Evolutionary conservation across 2,888 invertebrate species (phyloP), one percentile per base, ranked within the genome.

Genomic region (Ctenicera cuprea): DNA sequence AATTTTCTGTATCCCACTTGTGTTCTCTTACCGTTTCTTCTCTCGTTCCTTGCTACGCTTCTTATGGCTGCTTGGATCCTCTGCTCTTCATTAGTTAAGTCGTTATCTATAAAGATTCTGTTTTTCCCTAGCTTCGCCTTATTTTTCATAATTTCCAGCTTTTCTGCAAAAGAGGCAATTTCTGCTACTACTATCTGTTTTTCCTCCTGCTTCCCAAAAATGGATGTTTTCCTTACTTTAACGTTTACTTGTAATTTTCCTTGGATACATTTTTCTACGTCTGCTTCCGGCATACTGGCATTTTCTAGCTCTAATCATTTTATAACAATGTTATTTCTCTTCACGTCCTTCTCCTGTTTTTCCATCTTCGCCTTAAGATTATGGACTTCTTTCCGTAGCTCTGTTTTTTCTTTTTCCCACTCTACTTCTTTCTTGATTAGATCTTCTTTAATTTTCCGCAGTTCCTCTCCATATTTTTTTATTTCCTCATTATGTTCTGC

Each of bases 401-500:
- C 48, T 48, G n/a, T 16, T 48, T 38, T 48, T 48, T 48, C 48
- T 48, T 4, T 48, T 48, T 18, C 48, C 48, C 48, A 48, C n/a
- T 48, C 48, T 48, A 48, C n/a, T 20, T 48, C 48, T 48, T 48
- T 16, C n/a, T n/a, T 41, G 20, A 16, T 48, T n/a, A 18, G 2
- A 48, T 48, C n/a, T 48, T 48, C 48, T 48, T 48, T 22, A n/a
- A 52, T 52, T 52, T 52, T 52, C 26, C 22, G 4, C 14, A 52
- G 14, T 52, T 26, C 22, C n/a, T 52, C 52, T 11, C 22, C 52
- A 52, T 26, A 52, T 52, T 22, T 22, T 52, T 52, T 22, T n/a
- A 52, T 26, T 52, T 20, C 22, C 52, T 52, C 26, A n/a, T 12
- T 52, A n/a, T 12, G 5, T 16, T 7, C 5, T 48, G 18, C 48